Percentiles rank a stretch among this genome's conserved stretches.
phyloP scores from a whole-genome alignment of 2,888 invertebrate species.

The Endotricha flammealis region DNA sequence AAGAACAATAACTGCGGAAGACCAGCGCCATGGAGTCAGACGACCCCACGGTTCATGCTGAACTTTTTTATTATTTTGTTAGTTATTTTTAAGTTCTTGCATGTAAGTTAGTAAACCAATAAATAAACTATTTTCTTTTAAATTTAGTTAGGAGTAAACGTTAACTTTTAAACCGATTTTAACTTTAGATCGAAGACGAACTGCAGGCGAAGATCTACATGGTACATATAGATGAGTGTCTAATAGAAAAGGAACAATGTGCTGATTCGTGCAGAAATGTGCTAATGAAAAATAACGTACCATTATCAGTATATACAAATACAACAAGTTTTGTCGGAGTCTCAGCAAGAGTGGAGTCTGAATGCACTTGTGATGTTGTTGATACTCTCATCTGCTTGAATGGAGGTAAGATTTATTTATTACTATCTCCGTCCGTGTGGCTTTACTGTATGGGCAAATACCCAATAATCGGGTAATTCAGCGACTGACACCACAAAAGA shows the following conservation, averaged over 20 bases:
- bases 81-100: no score
- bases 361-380: conserved; percentile 83
- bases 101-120: no score
- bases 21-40: no score
- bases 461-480: no score
- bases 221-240: conserved; percentile 95
- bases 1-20: no score
- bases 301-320: conserved; percentile 93
- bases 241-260: conserved; percentile 85
- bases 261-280: conserved; percentile 89
- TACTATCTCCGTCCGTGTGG: no score
- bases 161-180: background rate
- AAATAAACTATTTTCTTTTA: no score
- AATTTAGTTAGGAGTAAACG: no score
- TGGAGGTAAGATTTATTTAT: conserved; percentile 80
- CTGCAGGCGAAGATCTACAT: conserved; percentile 87
- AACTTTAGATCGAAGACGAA: conserved; percentile 80
- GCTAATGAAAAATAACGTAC: conserved; percentile 84
- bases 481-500: no score
- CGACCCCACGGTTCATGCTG: no score
- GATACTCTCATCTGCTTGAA: conserved; percentile 83
- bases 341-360: conserved; percentile 87
- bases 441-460: no score
- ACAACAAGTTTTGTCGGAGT: conserved; percentile 96
- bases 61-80: no score